Percentiles rank a stretch among this genome's conserved stretches.
phyloP scores from a whole-genome alignment of 2,888 invertebrate species.

The Eremobia ochroleuca region DNA sequence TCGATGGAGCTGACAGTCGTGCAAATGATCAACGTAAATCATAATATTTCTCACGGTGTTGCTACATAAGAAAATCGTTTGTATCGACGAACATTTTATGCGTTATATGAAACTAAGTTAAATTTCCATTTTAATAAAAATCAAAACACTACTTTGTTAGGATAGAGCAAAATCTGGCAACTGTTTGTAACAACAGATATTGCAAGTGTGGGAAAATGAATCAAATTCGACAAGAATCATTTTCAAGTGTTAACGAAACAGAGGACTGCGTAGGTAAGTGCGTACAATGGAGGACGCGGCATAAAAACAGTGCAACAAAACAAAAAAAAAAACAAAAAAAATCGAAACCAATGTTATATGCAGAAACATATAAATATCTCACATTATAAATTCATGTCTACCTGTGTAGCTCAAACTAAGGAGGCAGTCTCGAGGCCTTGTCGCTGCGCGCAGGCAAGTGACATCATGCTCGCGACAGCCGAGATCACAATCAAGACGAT shows the following conservation, averaged over 20 bases:
- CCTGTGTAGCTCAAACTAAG: slow-evolving; percentile 63
- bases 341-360: slow-evolving; percentile 1
- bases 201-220: neutral
- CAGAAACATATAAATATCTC: slow-evolving; percentile 39
- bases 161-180: neutral
- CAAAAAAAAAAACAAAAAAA: slow-evolving; percentile 14
- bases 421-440: slow-evolving; percentile 74
- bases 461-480: slow-evolving; percentile 83
- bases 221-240: neutral
- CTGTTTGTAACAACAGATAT: neutral
- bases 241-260: neutral
- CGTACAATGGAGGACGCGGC: neutral
- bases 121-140: neutral
- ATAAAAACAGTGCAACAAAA: neutral
- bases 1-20: slow-evolving; percentile 34
- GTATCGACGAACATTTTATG: neutral
- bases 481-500: slow-evolving; percentile 87
- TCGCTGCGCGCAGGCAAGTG: slow-evolving; percentile 73
- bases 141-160: too few relatives aligned
- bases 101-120: neutral
- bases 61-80: slow-evolving; percentile 7
- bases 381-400: slow-evolving; percentile 68
- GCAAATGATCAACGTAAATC: slow-evolving; percentile 39
- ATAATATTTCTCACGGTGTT: slow-evolving; percentile 41
- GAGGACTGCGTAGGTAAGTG: neutral